Evolutionary conservation across 2,113 vertebrate genomes (phyloP).

Genomic region (Lanius collurio): DNA sequence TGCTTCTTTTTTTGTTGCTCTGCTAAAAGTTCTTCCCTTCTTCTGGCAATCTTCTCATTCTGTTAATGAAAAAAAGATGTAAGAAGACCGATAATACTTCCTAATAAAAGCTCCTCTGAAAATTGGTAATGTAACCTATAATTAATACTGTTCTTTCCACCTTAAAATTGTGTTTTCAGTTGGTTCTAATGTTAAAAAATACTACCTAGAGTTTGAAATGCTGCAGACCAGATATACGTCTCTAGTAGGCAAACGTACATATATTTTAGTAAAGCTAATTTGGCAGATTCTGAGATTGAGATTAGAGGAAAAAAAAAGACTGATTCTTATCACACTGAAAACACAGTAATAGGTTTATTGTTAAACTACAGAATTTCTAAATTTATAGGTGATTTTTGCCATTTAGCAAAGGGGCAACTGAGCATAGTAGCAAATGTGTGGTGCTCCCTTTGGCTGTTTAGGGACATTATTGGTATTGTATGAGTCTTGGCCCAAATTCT

Average conservation of each 20-base stretch:
- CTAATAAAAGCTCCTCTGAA: not conserved
- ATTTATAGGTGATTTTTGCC: not conserved
- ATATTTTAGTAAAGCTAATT: not conserved
- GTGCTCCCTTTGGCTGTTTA: not conserved
- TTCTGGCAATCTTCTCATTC: slow-evolving; percentile 80
- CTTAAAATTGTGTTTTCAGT: not conserved
- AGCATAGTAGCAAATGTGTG: not conserved
- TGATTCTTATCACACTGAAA: not conserved
- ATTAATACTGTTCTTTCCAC: not conserved
- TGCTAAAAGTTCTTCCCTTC: slow-evolving; percentile 85
- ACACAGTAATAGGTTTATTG: not conserved
- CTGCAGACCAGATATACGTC: not conserved
- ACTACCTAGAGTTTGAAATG: not conserved
- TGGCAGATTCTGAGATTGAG: not conserved
- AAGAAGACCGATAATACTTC: not conserved
- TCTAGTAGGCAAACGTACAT: not conserved
- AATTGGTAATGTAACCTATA: not conserved
- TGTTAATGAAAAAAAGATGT: slow-evolving; percentile 56
- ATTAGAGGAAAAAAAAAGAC: no score
- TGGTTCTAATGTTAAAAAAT: not conserved
- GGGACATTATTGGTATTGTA: not conserved
- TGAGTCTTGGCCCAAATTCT: not conserved
- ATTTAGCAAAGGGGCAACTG: not conserved
- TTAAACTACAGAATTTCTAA: not conserved
- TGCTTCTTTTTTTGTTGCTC: slow-evolving; percentile 67